A percentile compares a stretch with the other conserved stretches of the same genome.
Evolutionary conservation across 2,113 vertebrate genomes (phyloP).

Genomic region (Tetraodon nigroviridis): DNA sequence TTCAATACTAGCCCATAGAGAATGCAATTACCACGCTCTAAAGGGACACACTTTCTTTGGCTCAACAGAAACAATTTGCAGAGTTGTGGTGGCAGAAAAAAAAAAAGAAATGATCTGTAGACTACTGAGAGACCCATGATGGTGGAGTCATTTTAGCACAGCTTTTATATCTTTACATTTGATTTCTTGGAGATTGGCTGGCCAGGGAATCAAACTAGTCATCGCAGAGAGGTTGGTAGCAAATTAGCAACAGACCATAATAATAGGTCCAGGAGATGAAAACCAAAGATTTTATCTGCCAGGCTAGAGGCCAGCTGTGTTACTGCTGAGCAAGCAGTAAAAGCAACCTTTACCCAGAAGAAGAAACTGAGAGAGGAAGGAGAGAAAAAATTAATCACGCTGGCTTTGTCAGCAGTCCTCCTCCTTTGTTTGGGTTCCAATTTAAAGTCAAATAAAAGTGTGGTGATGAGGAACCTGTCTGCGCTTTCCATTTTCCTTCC

Average conservation of each 20-base stretch:
- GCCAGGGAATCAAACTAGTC: slow-evolving; percentile 53
- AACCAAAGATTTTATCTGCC: slow-evolving; percentile 59
- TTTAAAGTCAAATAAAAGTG: slow-evolving; percentile 39
- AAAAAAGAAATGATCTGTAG: background rate
- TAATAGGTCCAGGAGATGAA: slow-evolving; percentile 47
- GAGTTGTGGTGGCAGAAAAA: slow-evolving; percentile 8
- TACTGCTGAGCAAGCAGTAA: slow-evolving; percentile 62
- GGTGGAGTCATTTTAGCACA: background rate
- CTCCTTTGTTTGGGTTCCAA: slow-evolving; percentile 43
- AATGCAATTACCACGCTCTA: slow-evolving; percentile 26
- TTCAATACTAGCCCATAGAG: slow-evolving; percentile 14
- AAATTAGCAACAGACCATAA: slow-evolving; percentile 56
- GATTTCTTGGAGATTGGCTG: slow-evolving; percentile 1
- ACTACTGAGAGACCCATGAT: slow-evolving; percentile 2
- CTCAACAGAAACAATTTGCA: slow-evolving; percentile 21
- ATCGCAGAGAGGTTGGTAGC: slow-evolving; percentile 66
- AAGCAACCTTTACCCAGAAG: slow-evolving; percentile 15
- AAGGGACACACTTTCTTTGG: slow-evolving; percentile 10
- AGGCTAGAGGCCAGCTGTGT: slow-evolving; percentile 17
- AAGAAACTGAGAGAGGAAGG: slow-evolving; percentile 20
- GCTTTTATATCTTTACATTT: no score
- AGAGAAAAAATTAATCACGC: slow-evolving; percentile 41
- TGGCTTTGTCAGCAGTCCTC: slow-evolving; percentile 46
- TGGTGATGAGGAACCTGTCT: slow-evolving; percentile 46
- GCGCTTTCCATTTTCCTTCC: slow-evolving; percentile 12